These are phyloP conservation scores for Phoxinus dragarum DNA, from an alignment of 2,797 vertebrate genomes.

Conservation along the genomic window DNA sequence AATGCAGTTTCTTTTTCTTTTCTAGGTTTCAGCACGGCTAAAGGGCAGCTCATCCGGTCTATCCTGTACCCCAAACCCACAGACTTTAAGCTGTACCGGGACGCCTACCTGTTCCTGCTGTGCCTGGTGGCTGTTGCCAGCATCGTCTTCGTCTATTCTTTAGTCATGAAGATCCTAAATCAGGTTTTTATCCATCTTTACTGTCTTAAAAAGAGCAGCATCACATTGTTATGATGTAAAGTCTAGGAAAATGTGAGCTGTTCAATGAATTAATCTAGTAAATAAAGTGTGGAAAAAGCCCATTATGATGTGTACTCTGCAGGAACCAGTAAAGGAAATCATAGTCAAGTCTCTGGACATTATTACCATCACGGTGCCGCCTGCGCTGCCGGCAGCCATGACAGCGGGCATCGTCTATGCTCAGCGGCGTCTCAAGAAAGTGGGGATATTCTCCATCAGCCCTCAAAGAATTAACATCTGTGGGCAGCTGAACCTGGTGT, in stretches of 20 bases:
- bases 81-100: constrained; percentile 97
- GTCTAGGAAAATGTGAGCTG: not conserved
- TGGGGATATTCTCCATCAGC: constrained; percentile 97
- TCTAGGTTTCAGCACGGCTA: constrained; percentile 93
- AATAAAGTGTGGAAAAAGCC: not conserved
- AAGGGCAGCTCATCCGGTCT: constrained; percentile 95
- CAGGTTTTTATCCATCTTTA: constrained; percentile 74
- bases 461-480: constrained; percentile 99
- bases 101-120: constrained; percentile 94
- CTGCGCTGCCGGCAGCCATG: constrained; percentile 95
- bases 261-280: not conserved
- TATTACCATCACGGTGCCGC: constrained; percentile 97
- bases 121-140: constrained; percentile 94
- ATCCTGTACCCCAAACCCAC: constrained; percentile 98
- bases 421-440: constrained; percentile 88
- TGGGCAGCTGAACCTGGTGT: constrained; percentile 96
- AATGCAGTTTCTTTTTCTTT: not conserved
- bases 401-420: constrained; percentile 97
- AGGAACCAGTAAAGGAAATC: constrained; percentile 87
- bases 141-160: constrained; percentile 92
- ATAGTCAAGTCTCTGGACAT: constrained; percentile 95
- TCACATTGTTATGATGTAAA: not conserved
- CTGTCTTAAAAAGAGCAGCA: not conserved
- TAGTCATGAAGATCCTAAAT: constrained; percentile 89
- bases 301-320: constrained; percentile 15